Evolutionary conservation across 2,888 invertebrate genomes (phyloP).

Genomic region (Tinea trinotella): DNA sequence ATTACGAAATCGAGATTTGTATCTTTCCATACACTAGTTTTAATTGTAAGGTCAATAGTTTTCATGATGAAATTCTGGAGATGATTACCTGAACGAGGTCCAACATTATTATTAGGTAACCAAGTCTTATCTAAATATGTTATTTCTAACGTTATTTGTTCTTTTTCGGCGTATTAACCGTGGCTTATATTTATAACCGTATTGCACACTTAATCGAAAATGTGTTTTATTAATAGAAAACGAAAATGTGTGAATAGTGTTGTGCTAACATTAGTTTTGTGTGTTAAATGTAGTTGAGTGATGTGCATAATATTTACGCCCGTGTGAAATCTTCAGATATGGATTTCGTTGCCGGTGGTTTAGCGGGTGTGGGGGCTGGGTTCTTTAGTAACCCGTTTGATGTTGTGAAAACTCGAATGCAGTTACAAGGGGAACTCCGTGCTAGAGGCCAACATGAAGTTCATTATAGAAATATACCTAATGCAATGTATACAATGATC

Average conservation of each 20-base stretch:
- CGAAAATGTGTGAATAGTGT: constrained; percentile 1
- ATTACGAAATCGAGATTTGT: constrained; percentile 12
- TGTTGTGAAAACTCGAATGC: constrained; percentile 90
- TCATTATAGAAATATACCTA: constrained; percentile 82
- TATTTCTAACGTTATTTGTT: background rate
- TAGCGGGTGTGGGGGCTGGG: constrained; percentile 83
- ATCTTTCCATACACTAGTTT: background rate
- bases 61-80: constrained; percentile 27
- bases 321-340: constrained; percentile 37
- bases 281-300: background rate
- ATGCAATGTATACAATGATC: constrained; percentile 82
- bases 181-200: background rate
- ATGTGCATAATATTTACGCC: background rate
- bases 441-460: constrained; percentile 75
- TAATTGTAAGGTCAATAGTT: constrained; percentile 4
- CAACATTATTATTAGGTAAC: background rate
- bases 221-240: constrained; percentile 1
- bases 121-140: background rate
- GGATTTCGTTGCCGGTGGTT: constrained; percentile 84
- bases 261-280: constrained; percentile 2
- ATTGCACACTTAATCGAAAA: background rate
- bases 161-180: constrained; percentile 8
- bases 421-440: constrained; percentile 86
- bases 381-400: constrained; percentile 92
- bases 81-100: constrained; percentile 27